Percentiles rank a stretch among this genome's conserved stretches.
Conservation (phyloP, 2,113 vertebrate species). For the Hippocampus abdominalis region DNA sequence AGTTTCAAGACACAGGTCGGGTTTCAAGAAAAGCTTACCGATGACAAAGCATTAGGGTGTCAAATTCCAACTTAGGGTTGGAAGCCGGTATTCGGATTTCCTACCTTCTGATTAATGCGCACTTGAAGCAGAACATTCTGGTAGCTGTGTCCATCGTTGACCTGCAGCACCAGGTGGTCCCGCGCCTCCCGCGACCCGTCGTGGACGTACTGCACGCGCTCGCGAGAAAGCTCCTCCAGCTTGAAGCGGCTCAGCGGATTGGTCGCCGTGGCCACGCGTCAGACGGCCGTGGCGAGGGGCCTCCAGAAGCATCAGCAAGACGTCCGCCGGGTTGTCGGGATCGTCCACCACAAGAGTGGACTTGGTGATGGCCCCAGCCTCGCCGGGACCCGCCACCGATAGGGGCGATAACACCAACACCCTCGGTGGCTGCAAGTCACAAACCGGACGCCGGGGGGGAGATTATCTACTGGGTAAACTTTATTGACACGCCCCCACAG, state of each 20-base stretch:
- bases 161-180: constrained; percentile 79
- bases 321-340: constrained; percentile 83
- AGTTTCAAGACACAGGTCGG: neutral
- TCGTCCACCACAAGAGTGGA: constrained; percentile 80
- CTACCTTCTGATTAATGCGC: constrained; percentile 77
- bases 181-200: constrained; percentile 71
- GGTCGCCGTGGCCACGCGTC: constrained; percentile 54
- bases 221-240: constrained; percentile 74
- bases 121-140: constrained; percentile 81
- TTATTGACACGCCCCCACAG: too few relatives aligned
- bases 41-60: too few relatives aligned
- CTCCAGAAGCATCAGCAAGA: constrained; percentile 79
- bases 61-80: neutral
- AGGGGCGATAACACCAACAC: constrained; percentile 79
- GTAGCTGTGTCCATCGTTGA: constrained; percentile 85
- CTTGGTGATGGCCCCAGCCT: constrained; percentile 64
- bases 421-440: constrained; percentile 74
- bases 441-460: constrained; percentile 50
- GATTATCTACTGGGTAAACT: neutral
- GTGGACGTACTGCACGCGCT: constrained; percentile 81
- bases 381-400: constrained; percentile 66
- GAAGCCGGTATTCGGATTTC: neutral
- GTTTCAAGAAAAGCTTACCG: neutral
- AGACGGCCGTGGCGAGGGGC: constrained; percentile 79
- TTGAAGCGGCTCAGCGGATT: constrained; percentile 57